Percentiles rank a stretch among this genome's conserved stretches.
phyloP scores from a whole-genome alignment of 2,797 vertebrate species.

The Molossus molossus region DNA sequence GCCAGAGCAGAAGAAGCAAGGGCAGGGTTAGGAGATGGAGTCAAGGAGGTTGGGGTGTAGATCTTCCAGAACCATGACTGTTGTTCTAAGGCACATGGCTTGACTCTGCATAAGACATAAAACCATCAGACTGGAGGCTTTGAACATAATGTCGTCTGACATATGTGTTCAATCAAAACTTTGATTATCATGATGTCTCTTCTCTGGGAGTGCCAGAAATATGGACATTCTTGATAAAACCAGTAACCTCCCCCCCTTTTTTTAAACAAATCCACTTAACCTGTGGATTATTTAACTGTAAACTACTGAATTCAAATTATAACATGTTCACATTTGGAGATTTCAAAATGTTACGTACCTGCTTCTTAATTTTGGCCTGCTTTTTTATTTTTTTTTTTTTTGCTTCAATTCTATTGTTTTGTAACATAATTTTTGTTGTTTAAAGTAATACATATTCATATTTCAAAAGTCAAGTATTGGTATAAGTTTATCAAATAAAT shows the following conservation, averaged over 20 bases:
- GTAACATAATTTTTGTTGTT: neutral
- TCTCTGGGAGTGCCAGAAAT: neutral
- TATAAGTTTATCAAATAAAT: neutral
- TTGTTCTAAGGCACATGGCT: neutral
- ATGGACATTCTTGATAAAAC: constrained; percentile 2
- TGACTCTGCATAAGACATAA: neutral
- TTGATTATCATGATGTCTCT: neutral
- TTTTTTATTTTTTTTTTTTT: neutral
- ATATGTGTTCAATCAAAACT: neutral
- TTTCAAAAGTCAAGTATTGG: neutral
- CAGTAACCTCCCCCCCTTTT: neutral
- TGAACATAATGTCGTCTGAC: neutral
- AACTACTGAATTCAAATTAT: neutral
- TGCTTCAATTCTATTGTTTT: constrained; percentile 29
- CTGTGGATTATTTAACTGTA: neutral
- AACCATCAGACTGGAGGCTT: neutral
- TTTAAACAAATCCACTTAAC: neutral
- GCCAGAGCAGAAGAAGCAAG: neutral
- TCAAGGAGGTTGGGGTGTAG: too few species aligned
- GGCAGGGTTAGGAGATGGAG: neutral
- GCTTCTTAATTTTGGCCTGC: neutral
- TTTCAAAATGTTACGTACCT: neutral
- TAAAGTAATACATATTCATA: neutral
- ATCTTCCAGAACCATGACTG: neutral
- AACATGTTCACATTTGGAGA: neutral